Evolutionary conservation across 2,888 invertebrate genomes (phyloP).

Genomic region (Napeogenes sylphis): DNA sequence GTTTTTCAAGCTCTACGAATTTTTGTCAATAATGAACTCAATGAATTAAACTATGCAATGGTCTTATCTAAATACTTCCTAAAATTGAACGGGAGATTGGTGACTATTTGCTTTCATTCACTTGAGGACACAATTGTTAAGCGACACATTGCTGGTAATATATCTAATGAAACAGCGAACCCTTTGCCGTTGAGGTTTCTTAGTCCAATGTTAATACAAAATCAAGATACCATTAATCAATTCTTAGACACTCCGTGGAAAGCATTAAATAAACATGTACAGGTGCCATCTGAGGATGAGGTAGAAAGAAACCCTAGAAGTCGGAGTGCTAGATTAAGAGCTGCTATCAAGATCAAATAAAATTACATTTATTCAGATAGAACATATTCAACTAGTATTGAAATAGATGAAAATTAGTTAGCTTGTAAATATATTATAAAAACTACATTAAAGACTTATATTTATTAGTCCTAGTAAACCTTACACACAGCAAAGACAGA

Average conservation of each 20-base stretch:
- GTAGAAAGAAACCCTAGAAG: slow-evolving; percentile 88
- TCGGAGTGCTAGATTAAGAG: slow-evolving; percentile 92
- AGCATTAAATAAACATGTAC: slow-evolving; percentile 87
- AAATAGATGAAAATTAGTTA: neutral
- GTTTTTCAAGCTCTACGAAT: slow-evolving; percentile 95
- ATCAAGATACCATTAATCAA: slow-evolving; percentile 78
- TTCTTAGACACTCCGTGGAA: slow-evolving; percentile 85
- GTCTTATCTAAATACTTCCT: slow-evolving; percentile 86
- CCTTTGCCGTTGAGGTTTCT: slow-evolving; percentile 84
- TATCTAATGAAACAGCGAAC: slow-evolving; percentile 84
- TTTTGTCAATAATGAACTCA: slow-evolving; percentile 97
- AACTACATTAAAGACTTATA: no score
- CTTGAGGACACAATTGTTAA: slow-evolving; percentile 96
- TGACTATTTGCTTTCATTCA: slow-evolving; percentile 93
- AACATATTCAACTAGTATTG: neutral
- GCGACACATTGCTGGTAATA: slow-evolving; percentile 88
- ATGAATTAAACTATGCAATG: slow-evolving; percentile 94
- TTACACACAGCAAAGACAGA: no score
- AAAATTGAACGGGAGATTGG: slow-evolving; percentile 86
- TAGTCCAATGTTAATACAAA: slow-evolving; percentile 79
- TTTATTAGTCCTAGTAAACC: no score
- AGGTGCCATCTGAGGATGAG: slow-evolving; percentile 85
- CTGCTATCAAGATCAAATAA: slow-evolving; percentile 84
- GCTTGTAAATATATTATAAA: no score
- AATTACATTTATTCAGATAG: slow-evolving; percentile 1